These are phyloP conservation scores for Tenthredo distinguenda DNA, from an alignment of 2,888 invertebrate genomes.

Conservation along the genomic window DNA sequence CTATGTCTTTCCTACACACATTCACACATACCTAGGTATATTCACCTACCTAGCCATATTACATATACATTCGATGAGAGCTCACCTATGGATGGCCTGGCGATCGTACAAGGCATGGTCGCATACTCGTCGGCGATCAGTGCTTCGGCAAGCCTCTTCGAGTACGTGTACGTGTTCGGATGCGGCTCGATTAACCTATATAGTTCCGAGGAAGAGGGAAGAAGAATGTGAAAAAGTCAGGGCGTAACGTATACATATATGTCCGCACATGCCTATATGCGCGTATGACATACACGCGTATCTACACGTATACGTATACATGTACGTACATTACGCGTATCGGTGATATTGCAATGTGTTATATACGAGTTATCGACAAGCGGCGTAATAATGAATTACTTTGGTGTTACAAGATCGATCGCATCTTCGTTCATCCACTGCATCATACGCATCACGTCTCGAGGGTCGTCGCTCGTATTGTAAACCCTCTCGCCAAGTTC, in stretches of 20 bases:
- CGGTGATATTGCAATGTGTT: background rate
- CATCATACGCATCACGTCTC: constrained; percentile 86
- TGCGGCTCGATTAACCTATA: constrained; percentile 84
- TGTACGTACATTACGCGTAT: background rate
- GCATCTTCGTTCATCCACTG: constrained; percentile 87
- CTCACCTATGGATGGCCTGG: constrained; percentile 95
- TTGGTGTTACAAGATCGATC: constrained; percentile 84
- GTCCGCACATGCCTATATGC: too few relatives aligned
- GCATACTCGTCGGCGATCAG: constrained; percentile 88
- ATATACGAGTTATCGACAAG: background rate
- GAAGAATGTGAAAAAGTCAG: background rate
- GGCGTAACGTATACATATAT: background rate
- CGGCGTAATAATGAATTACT: constrained; percentile 71
- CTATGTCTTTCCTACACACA: background rate
- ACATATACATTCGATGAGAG: constrained; percentile 53
- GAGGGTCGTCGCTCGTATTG: constrained; percentile 86
- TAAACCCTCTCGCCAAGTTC: constrained; percentile 91
- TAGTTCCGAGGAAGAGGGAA: constrained; percentile 56
- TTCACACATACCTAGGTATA: background rate
- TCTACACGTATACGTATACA: too few relatives aligned
- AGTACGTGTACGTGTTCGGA: constrained; percentile 97
- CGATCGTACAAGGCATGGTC: constrained; percentile 89
- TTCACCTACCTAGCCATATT: background rate
- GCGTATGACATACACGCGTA: too few relatives aligned
- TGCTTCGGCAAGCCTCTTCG: constrained; percentile 94